Percentiles rank a stretch among this genome's conserved stretches.
These are phyloP conservation scores for Spermophilus dauricus DNA, from an alignment of 2,113 vertebrate species.

Conservation along the genomic window DNA sequence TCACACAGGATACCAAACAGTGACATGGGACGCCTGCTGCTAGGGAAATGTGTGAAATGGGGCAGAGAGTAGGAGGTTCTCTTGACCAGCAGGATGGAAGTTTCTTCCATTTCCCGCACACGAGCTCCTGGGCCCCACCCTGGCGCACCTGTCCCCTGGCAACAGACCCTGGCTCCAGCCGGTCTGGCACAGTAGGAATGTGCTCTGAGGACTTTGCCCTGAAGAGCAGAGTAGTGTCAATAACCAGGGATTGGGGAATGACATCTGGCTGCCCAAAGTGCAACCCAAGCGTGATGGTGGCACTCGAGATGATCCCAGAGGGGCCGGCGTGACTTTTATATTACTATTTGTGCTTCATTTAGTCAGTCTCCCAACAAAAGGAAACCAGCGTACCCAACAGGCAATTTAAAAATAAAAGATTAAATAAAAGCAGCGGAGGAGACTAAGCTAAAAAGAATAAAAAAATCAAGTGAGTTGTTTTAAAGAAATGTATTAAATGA, in stretches of 20 bases:
- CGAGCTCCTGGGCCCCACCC: not conserved
- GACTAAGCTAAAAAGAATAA: not conserved
- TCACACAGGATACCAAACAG: not conserved
- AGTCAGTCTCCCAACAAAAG: not conserved
- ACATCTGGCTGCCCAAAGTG: not conserved
- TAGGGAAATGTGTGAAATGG: not conserved
- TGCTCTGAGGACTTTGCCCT: constrained; percentile 69
- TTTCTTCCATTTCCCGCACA: not conserved
- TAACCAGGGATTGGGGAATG: not conserved
- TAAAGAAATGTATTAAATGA: not conserved
- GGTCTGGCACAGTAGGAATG: constrained; percentile 53
- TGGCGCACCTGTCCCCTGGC: constrained; percentile 5
- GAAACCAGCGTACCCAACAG: not conserved
- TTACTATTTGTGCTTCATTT: not conserved
- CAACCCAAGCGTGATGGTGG: accelerated
- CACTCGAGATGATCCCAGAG: not conserved
- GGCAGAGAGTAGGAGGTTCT: not conserved
- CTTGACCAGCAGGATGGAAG: not conserved
- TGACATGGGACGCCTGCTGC: accelerated
- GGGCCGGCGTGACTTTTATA: accelerated
- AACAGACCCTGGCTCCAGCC: constrained; percentile 66
- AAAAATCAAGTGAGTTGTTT: not conserved
- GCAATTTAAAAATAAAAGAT: not conserved
- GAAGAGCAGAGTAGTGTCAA: constrained; percentile 50
- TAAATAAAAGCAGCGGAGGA: not conserved